Base-by-base conservation (phyloP, 1,140 invertebrate genomes). In the Epicauta chinensis region DNA sequence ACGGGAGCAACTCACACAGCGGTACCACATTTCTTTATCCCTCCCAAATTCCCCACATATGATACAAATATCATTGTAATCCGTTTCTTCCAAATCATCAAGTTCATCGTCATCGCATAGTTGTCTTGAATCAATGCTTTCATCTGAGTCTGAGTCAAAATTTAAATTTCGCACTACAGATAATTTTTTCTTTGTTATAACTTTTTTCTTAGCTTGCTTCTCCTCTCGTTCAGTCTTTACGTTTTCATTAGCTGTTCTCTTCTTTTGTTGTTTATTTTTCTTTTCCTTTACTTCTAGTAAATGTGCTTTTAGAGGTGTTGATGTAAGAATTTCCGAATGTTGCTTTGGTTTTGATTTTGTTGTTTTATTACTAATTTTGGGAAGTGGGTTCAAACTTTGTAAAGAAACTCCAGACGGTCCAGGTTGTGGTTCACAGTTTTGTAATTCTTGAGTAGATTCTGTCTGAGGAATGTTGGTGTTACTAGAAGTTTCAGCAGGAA, bases 291-390 rank as follows among this genome's bases (percentile, higher is more conserved):
- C 40, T 42, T 42, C 2, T 12, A 2, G 14, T 23, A 40, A 16
- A 14, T 42, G 40, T 16, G 16, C 9, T 31, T 42, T 42, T 11
- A 35, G 13, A 35, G 44, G 44, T 3, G 44, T 46, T 11, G 23
- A 32, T 46, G 44, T 46, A n/a, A 46, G 12, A 36, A 46, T 46
- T 46, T 46, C 13, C n/a, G 44, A 46, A 17, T 46, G 30, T 31
- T 46, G 44, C 29, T 46, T 32, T 46, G 9, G n/a, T 12, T 46
- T 46, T 15, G 31, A 14, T 35, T 15, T 15, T 34, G 16, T 30
- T 38, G 16, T 48, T 48, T 48, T 34, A 34, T 34, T 34, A n/a
- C 42, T 36, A 6, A n/a, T 38, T 48, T 38, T 29, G 34, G 34
- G 16, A 48, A 36, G 11, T 32, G 45, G 3, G 44, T 34, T 48